phyloP scores from a whole-genome alignment of 2,113 vertebrate species.

The Sylvilagus bachmani region DNA sequence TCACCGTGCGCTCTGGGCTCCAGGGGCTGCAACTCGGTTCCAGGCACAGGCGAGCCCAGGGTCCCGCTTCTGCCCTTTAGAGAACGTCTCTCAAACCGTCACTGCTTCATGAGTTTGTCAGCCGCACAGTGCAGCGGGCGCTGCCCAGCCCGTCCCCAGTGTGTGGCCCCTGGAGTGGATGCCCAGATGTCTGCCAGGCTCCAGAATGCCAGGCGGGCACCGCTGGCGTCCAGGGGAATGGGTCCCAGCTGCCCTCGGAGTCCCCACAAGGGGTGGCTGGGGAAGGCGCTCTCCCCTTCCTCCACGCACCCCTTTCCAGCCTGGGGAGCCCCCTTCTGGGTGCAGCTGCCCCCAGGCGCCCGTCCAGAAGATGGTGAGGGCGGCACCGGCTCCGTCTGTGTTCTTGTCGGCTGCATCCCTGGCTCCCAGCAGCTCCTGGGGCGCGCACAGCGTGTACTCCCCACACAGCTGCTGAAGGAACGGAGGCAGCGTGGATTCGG shows the following conservation, averaged over 20 bases:
- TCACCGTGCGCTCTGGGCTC: too few species aligned
- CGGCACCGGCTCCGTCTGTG: too few species aligned
- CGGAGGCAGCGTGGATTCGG: neutral
- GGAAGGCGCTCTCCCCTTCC: neutral
- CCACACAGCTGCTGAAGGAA: neutral
- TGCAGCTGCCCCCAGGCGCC: neutral
- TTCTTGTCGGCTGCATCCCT: neutral
- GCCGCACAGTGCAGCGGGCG: neutral
- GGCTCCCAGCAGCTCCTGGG: too few species aligned
- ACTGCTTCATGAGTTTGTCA: neutral
- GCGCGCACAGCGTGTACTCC: neutral
- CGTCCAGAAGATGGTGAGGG: neutral
- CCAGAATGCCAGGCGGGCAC: neutral
- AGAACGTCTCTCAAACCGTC: neutral
- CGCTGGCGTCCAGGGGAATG: neutral
- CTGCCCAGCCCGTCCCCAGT: too few species aligned
- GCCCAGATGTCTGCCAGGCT: too few species aligned
- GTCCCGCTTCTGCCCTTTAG: neutral
- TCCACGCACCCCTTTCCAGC: neutral
- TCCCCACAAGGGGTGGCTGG: neutral
- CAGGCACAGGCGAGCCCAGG: neutral
- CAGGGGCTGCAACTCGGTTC: rapidly evolving
- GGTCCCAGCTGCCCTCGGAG: neutral
- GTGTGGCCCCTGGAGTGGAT: neutral
- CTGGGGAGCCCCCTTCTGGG: rapidly evolving